Evolutionary conservation across 2,113 vertebrate species (phyloP), one percentile per base, ranked within the genome.

Genomic region (Todiramphus saurophagus): DNA sequence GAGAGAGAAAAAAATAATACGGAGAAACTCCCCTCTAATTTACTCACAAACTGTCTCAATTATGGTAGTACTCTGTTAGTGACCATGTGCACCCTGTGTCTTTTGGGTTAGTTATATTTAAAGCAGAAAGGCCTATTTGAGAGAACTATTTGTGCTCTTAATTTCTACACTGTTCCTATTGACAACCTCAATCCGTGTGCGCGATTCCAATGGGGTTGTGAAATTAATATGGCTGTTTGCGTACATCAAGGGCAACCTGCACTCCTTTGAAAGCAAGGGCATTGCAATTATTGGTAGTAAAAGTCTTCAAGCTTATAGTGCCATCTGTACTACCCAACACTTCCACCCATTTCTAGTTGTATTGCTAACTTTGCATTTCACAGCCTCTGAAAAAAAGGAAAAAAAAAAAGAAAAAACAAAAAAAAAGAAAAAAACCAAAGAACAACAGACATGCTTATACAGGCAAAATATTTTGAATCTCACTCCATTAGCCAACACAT

Each of bases 351-450:
- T 81, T 84, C 89, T 95, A 95, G 91, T 94, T 96, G 88, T 94
- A 97, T 92, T 97, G 97, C 96, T 97, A 96, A 97, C 94, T 97
- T 98, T 96, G 97, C 16, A 48, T 96, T 96, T 95, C 96, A 92
- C 97, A 97, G 95, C 77, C 94, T 94, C 95, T 94, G 93, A 95
- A 97, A 97, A 93, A 90, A 92, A 96, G 82, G 70, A 64, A 25
- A 13, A 7, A 51, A 13, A 51, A 51, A 44, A 92, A 94, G 41
- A 93, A 96, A 97, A 91, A 94, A 98, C 95, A n/a, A 33, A 66
- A 39, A 10, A 28, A 44, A 64, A 87, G 24, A 3, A 21, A 35
- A 67, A 21, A 20, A 77, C 87, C 87, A 44, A 94, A 95, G 94
- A 96, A 97, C 93, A 96, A 98, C 95, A 97, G 97, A 96, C 88